Percentiles rank a stretch among this genome's conserved stretches.
These are phyloP conservation scores for Tuberolachnus salignus DNA, from an alignment of 2,888 invertebrate genomes.

Conservation along the genomic window DNA sequence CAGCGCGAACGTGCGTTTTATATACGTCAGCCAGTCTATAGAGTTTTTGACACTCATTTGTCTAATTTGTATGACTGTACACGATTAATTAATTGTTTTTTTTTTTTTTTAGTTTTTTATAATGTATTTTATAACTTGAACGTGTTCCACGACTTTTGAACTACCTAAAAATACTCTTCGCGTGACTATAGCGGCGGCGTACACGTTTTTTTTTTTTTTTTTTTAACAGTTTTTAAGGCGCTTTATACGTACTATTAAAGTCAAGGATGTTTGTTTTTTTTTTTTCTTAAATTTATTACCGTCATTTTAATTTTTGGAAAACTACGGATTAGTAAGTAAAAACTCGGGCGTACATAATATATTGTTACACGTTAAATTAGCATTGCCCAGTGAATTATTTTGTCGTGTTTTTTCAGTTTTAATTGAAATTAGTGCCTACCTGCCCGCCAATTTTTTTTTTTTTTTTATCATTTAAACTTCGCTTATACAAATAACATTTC, in stretches of 20 bases:
- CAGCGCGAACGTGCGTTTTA: background rate
- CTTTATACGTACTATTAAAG: background rate
- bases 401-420: background rate
- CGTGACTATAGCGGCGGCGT: background rate
- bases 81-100: constrained; percentile 13
- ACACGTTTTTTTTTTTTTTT: no score
- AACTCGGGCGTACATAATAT: background rate
- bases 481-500: background rate
- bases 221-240: background rate
- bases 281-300: no score
- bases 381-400: background rate
- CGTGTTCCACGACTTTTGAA: background rate
- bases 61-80: constrained; percentile 25
- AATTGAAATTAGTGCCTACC: background rate
- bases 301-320: background rate
- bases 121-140: constrained; percentile 1
- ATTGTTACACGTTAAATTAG: no score
- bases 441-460: background rate
- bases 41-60: background rate
- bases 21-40: background rate
- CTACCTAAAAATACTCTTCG: background rate
- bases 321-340: background rate
- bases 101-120: background rate
- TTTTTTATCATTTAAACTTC: no score
- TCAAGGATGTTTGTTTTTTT: constrained; percentile 13